phyloP scores from a whole-genome alignment of 92 coral and sea anemone genomes.

The Micromussa lordhowensis region DNA sequence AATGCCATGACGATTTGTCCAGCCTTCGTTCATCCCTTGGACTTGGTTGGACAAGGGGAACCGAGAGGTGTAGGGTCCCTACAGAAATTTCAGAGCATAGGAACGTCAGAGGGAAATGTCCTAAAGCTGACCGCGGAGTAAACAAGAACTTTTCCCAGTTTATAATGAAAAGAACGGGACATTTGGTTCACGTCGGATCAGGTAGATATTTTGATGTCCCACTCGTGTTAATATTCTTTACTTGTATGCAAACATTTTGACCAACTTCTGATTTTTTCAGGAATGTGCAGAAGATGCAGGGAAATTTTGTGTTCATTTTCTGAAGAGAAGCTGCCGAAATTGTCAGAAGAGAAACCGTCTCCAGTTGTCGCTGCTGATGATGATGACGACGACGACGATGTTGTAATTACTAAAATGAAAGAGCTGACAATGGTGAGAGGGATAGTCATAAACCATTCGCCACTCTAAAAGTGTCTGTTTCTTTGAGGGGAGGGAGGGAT shows the following conservation, averaged over 20 bases:
- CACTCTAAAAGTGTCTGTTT: no score
- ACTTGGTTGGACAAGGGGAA: conserved; percentile 57
- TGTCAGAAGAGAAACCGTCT: background rate
- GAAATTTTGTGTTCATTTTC: no score
- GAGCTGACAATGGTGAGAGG: no score
- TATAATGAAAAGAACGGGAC: no score
- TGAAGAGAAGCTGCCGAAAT: background rate
- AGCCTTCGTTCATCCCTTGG: conserved; percentile 48
- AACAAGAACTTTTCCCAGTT: conserved; percentile 17
- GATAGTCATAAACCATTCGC: background rate
- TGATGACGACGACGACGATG: background rate
- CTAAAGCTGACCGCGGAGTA: conserved; percentile 52
- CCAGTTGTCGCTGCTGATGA: conserved; percentile 3
- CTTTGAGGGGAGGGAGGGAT: no score
- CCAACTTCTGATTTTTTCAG: no score
- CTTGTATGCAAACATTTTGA: background rate
- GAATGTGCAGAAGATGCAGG: no score
- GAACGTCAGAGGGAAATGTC: conserved; percentile 14
- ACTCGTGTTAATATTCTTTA: no score
- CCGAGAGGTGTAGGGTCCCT: conserved; percentile 4
- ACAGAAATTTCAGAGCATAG: conserved; percentile 13
- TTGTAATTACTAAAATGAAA: no score
- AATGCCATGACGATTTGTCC: conserved; percentile 38
- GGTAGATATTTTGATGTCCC: no score
- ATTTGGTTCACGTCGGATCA: no score